A percentile compares a stretch with the other conserved stretches of the same genome.
These are phyloP conservation scores for Ctenochaetus hawaiiensis DNA, from an alignment of 2,797 vertebrate genomes.

Conservation along the genomic window DNA sequence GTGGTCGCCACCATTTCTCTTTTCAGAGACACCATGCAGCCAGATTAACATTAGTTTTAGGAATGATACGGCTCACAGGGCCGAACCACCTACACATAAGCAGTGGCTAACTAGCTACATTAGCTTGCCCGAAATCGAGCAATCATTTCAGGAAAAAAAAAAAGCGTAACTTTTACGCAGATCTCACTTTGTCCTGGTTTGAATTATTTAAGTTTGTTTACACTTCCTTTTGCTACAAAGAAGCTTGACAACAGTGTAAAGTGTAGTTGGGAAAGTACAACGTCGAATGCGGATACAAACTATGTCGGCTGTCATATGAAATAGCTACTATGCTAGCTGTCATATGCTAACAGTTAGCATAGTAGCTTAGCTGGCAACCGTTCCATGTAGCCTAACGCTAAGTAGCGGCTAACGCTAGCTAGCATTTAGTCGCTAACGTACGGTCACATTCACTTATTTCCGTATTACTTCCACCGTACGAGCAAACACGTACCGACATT, in stretches of 20 bases:
- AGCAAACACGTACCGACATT: slow-evolving; percentile 14
- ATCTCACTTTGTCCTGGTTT: background rate
- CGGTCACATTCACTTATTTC: slow-evolving; percentile 40
- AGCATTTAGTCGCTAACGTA: slow-evolving; percentile 54
- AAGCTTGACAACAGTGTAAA: background rate
- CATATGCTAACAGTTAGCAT: slow-evolving; percentile 42
- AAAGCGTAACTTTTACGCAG: slow-evolving; percentile 27
- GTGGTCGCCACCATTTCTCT: background rate
- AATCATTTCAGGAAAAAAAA: slow-evolving; percentile 8
- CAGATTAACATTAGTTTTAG: background rate
- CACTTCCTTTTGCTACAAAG: background rate
- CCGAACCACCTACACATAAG: slow-evolving; percentile 23
- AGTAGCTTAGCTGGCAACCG: slow-evolving; percentile 29
- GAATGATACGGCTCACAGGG: slow-evolving; percentile 26
- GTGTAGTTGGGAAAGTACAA: background rate
- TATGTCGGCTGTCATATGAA: slow-evolving; percentile 63
- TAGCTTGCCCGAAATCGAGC: slow-evolving; percentile 42
- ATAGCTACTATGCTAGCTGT: slow-evolving; percentile 46
- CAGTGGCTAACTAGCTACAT: slow-evolving; percentile 34
- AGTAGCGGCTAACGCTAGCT: slow-evolving; percentile 61
- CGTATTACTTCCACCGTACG: slow-evolving; percentile 19
- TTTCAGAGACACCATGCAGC: background rate
- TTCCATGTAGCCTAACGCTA: slow-evolving; percentile 19
- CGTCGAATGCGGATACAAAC: slow-evolving; percentile 48
- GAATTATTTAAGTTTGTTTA: background rate